Percentiles rank a stretch among this genome's conserved stretches.
Conservation (phyloP, 2,113 vertebrate genomes). For the Plectropomus leopardus region DNA sequence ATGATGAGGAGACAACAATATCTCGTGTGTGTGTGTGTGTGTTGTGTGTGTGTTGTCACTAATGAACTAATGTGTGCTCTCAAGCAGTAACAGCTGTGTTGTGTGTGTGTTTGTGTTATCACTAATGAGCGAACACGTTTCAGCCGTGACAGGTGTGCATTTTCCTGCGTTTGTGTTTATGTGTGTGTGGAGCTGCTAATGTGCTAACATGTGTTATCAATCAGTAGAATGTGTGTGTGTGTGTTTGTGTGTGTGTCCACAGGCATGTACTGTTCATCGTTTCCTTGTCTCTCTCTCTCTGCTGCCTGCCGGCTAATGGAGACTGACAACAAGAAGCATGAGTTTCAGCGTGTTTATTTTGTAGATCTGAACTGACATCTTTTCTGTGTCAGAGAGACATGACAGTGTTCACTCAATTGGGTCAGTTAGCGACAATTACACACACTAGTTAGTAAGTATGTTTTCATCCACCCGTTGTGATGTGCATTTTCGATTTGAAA, state of each 20-base stretch:
- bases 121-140: slow-evolving; percentile 27
- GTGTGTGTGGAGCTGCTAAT: slow-evolving; percentile 13
- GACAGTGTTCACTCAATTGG: background rate
- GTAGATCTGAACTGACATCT: background rate
- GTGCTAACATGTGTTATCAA: slow-evolving; percentile 38
- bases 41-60: slow-evolving; percentile 3
- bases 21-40: slow-evolving; percentile 12
- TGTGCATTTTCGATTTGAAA: too few relatives aligned
- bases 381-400: background rate
- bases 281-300: background rate
- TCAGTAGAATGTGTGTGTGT: slow-evolving; percentile 37
- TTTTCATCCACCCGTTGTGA: too few relatives aligned
- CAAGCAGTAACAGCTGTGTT: slow-evolving; percentile 37
- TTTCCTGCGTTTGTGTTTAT: background rate
- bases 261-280: slow-evolving; percentile 19
- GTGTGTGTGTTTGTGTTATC: slow-evolving; percentile 49
- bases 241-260: slow-evolving; percentile 19
- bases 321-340: slow-evolving; percentile 1
- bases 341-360: background rate
- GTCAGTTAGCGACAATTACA: background rate
- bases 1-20: slow-evolving; percentile 53
- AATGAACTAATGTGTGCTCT: slow-evolving; percentile 30
- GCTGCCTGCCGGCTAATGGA: slow-evolving; percentile 19
- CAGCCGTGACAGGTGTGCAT: slow-evolving; percentile 41
- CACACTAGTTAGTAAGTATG: fast-evolving